A percentile compares a stretch with the other conserved stretches of the same genome.
phyloP scores from a whole-genome alignment of 2,113 vertebrate species.

The Neogale vison region DNA sequence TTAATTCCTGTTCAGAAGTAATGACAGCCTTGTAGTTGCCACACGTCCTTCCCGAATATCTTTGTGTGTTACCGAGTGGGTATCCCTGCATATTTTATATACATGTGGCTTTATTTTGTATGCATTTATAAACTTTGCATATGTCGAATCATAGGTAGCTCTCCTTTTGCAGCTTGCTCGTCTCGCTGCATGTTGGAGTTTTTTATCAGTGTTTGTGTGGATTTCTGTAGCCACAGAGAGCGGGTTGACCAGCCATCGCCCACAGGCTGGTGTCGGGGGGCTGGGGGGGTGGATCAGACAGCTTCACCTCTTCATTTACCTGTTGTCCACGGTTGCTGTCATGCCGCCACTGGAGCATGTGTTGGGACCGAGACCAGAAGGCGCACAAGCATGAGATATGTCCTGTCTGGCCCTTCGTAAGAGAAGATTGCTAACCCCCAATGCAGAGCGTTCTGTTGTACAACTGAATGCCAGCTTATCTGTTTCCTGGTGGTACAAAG shows the following conservation, averaged over 20 bases:
- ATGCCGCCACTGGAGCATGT: not conserved
- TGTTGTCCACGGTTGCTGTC: not conserved
- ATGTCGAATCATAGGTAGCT: not conserved
- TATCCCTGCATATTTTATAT: not conserved
- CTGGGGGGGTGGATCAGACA: not conserved
- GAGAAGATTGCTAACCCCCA: too few species aligned
- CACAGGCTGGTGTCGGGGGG: not conserved
- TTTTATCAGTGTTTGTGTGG: not conserved
- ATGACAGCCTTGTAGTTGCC: not conserved
- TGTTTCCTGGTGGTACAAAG: not conserved
- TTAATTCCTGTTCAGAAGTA: not conserved
- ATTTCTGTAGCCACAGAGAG: not conserved
- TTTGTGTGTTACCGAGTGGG: not conserved
- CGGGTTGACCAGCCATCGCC: not conserved
- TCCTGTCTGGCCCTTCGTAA: not conserved
- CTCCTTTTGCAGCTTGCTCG: not conserved
- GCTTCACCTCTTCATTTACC: fast-evolving
- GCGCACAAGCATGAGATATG: not conserved
- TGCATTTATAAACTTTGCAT: not conserved
- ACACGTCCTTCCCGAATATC: not conserved
- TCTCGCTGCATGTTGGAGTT: not conserved
- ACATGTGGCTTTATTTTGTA: not conserved
- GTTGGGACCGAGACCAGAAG: not conserved
- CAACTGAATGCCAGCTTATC: not conserved
- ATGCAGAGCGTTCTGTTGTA: not conserved